Percentiles rank a stretch among this genome's conserved stretches.
Conservation (phyloP, 1,140 invertebrate species). For the Colletes gigas region DNA sequence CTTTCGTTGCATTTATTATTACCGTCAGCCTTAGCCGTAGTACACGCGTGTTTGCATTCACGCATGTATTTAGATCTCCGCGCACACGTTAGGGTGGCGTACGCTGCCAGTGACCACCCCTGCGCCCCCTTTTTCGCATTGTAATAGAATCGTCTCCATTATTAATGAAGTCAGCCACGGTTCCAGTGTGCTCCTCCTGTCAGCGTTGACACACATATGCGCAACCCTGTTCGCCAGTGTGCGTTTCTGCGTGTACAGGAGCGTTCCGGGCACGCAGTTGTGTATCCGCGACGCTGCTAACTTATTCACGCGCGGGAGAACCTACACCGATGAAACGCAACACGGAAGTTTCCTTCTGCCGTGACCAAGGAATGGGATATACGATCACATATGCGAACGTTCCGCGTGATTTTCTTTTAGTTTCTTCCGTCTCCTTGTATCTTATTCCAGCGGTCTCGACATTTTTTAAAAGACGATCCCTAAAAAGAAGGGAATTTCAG, state of each 20-base stretch:
- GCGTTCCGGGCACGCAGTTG: constrained; percentile 49
- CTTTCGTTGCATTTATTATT: too few relatives aligned
- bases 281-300: constrained; percentile 48
- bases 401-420: background rate
- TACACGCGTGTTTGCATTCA: constrained; percentile 7
- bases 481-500: too few relatives aligned
- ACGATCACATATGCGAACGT: background rate
- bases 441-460: background rate
- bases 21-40: background rate
- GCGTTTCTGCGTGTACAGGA: constrained; percentile 34
- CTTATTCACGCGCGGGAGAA: constrained; percentile 61
- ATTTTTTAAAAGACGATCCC: too few relatives aligned
- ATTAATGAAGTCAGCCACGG: constrained; percentile 63
- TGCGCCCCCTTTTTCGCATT: constrained; percentile 50
- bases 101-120: constrained; percentile 11
- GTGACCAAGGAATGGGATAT: constrained; percentile 18
- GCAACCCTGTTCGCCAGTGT: background rate
- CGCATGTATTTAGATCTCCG: constrained; percentile 26
- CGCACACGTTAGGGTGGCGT: constrained; percentile 42
- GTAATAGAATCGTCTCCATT: constrained; percentile 70
- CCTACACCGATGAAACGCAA: constrained; percentile 49
- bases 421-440: too few relatives aligned
- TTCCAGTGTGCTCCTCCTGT: constrained; percentile 14
- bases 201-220: background rate
- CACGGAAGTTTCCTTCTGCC: constrained; percentile 47